These are phyloP conservation scores for Clitarchus hookeri DNA, from an alignment of 2,888 invertebrate species.

Conservation along the genomic window DNA sequence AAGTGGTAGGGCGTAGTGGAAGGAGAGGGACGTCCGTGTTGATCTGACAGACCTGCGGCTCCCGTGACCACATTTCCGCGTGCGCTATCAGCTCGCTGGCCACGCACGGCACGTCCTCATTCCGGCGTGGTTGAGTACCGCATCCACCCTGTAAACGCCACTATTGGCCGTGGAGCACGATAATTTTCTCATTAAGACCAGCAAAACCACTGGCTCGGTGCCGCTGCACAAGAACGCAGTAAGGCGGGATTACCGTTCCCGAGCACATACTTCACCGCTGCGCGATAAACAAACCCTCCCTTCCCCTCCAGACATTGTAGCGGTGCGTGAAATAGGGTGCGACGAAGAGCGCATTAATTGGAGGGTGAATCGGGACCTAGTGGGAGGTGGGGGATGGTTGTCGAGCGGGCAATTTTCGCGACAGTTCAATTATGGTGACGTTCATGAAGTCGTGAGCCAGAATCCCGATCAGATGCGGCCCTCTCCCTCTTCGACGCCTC, in stretches of 20 bases:
- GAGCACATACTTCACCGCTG: background rate
- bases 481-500: too few relatives aligned
- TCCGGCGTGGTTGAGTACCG: too few relatives aligned
- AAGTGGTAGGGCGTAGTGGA: too few relatives aligned
- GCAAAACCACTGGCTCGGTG: background rate
- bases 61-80: too few relatives aligned
- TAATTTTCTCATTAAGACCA: background rate
- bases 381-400: background rate
- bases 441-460: background rate
- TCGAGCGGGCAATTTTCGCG: background rate
- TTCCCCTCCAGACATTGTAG: background rate
- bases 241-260: background rate
- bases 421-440: slow-evolving; percentile 2
- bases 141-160: background rate
- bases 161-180: background rate
- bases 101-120: too few relatives aligned
- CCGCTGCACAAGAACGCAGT: too few relatives aligned
- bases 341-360: slow-evolving; percentile 2
- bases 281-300: background rate
- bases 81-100: too few relatives aligned
- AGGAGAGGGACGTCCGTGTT: too few relatives aligned
- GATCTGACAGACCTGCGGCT: too few relatives aligned
- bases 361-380: background rate
- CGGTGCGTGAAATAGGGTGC: background rate
- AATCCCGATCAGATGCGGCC: slow-evolving; percentile 3